Percentiles rank a stretch among this genome's conserved stretches.
Evolutionary conservation across 1,140 invertebrate genomes (phyloP).

Genomic region (Lordiphosa stackelbergi): DNA sequence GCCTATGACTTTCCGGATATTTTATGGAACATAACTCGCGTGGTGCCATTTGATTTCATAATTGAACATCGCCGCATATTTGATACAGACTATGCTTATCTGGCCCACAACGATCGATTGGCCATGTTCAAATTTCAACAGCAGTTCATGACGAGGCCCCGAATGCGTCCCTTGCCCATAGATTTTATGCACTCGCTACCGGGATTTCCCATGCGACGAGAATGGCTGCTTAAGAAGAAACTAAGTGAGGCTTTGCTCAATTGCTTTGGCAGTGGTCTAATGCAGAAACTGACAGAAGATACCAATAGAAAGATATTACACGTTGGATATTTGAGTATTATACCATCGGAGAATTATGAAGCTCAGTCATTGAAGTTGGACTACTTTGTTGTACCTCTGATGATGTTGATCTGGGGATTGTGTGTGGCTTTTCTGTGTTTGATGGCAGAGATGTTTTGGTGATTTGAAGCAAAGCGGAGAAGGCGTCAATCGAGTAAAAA

Average conservation of each 20-base stretch:
- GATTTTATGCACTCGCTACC: conserved; percentile 35
- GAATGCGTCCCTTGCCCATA: conserved; percentile 27
- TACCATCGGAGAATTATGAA: conserved; percentile 21
- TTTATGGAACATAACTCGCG: conserved; percentile 25
- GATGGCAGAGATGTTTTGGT: conserved; percentile 15
- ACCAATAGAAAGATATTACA: conserved; percentile 26
- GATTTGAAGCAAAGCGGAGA: neutral
- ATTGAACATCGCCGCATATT: conserved; percentile 24
- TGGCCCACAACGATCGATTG: conserved; percentile 31
- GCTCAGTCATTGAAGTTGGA: conserved; percentile 27
- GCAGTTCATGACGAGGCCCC: conserved; percentile 33
- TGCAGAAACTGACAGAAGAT: conserved; percentile 37
- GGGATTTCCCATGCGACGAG: conserved; percentile 39
- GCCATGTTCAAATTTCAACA: conserved; percentile 36
- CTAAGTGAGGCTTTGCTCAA: conserved; percentile 39
- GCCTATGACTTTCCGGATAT: conserved; percentile 25
- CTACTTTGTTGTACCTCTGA: conserved; percentile 29
- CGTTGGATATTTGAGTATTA: conserved; percentile 31
- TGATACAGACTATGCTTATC: conserved; percentile 41
- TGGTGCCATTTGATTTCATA: conserved; percentile 31
- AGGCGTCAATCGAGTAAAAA: neutral
- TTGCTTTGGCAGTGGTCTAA: conserved; percentile 33
- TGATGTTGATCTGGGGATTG: conserved; percentile 11
- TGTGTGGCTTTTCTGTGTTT: conserved; percentile 15
- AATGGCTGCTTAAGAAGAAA: conserved; percentile 44